These are phyloP conservation scores for Hystrix cristata DNA, from an alignment of 2,113 vertebrate genomes.

Conservation along the genomic window DNA sequence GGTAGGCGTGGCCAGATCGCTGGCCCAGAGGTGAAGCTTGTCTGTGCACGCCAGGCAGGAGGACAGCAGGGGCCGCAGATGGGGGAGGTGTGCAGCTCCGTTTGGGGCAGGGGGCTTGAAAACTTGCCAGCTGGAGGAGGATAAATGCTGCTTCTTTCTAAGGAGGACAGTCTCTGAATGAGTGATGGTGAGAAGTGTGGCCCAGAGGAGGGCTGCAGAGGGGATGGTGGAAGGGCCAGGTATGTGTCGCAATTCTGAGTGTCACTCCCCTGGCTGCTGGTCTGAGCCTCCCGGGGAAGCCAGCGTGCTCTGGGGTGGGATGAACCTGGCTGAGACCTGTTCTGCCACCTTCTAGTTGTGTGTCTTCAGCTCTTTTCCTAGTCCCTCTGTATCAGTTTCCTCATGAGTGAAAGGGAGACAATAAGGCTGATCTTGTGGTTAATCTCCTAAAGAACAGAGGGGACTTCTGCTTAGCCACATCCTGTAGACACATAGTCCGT, in stretches of 20 bases:
- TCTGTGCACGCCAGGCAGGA: not conserved
- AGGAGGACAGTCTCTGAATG: not conserved
- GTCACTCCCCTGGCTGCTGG: not conserved
- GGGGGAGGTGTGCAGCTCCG: not conserved
- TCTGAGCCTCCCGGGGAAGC: not conserved
- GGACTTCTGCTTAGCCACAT: not conserved
- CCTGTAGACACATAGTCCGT: not conserved
- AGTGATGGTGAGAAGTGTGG: not conserved
- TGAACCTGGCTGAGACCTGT: conserved; percentile 7
- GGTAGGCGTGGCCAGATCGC: not conserved
- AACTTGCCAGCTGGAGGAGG: not conserved
- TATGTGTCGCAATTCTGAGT: not conserved
- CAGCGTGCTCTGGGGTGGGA: not conserved
- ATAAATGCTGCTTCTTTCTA: not conserved
- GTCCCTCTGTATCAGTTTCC: not conserved
- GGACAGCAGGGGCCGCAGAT: rapidly evolving
- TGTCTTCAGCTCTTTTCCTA: not conserved
- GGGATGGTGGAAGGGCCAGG: not conserved
- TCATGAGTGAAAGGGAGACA: not conserved
- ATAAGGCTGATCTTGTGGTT: not conserved
- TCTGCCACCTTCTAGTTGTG: not conserved
- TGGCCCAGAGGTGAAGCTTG: not conserved
- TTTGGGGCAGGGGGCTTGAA: rapidly evolving
- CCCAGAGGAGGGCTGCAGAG: too few species aligned
- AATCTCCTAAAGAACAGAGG: not conserved